Percentiles rank a stretch among this genome's conserved stretches.
phyloP scores from a whole-genome alignment of 2,797 vertebrate species.

The Crax fasciolata region DNA sequence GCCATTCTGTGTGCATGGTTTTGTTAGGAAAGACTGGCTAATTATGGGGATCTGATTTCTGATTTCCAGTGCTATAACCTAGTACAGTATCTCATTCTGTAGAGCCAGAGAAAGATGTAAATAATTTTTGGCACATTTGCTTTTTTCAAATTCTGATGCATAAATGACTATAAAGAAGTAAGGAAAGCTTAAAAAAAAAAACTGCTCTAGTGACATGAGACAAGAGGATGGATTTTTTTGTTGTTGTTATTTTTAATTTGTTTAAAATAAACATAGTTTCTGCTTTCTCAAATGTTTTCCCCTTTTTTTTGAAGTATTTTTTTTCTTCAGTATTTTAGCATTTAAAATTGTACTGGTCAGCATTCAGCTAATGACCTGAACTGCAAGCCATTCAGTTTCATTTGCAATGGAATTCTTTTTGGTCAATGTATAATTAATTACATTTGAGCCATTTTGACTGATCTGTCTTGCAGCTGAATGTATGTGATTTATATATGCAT shows the following conservation, averaged over 20 bases:
- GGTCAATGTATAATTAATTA: conserved; percentile 12
- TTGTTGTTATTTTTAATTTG: not conserved
- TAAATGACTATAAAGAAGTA: not conserved
- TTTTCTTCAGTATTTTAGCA: not conserved
- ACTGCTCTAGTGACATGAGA: not conserved
- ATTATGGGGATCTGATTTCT: not conserved
- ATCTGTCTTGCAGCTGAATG: conserved; percentile 15
- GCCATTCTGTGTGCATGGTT: not conserved
- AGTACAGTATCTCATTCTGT: not conserved
- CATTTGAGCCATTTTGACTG: not conserved
- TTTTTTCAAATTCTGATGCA: not conserved
- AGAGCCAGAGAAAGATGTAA: not conserved
- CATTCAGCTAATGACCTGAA: not conserved
- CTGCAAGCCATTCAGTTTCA: conserved; percentile 13
- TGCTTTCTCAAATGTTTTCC: not conserved
- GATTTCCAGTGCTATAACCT: not conserved
- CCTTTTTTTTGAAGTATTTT: not conserved
- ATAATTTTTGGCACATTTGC: not conserved
- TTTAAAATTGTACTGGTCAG: not conserved
- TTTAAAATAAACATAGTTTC: not conserved
- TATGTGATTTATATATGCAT: not conserved
- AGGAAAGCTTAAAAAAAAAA: not conserved
- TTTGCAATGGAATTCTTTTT: conserved; percentile 1
- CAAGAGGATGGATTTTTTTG: not conserved
- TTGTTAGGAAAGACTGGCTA: conserved; percentile 23